Percentiles rank a stretch among this genome's conserved stretches.
Conservation (phyloP, 2,113 vertebrate species). For the Nyctibius bracteatus region DNA sequence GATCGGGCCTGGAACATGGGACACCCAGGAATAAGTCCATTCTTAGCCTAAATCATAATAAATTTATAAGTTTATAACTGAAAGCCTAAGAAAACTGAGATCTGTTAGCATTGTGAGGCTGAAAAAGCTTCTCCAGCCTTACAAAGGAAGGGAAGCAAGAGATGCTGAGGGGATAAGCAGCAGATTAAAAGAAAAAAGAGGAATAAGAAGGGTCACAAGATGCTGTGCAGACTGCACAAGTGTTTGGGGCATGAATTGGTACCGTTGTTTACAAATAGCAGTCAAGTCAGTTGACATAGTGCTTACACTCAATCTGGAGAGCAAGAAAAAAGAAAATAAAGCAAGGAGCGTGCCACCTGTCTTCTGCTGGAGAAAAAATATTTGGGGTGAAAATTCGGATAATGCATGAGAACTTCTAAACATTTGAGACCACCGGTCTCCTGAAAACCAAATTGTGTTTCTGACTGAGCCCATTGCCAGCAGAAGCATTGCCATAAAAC, state of each 20-base stretch:
- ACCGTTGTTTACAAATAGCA: not conserved
- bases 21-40: not conserved
- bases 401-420: not conserved
- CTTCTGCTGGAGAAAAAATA: not conserved
- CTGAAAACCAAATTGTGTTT: not conserved
- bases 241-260: not conserved
- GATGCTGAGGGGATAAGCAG: not conserved
- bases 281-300: not conserved
- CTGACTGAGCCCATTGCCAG: not conserved
- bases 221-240: not conserved
- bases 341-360: not conserved
- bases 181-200: not conserved
- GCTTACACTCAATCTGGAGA: not conserved
- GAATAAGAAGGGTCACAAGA: not conserved
- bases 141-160: not conserved
- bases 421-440: not conserved
- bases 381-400: not conserved
- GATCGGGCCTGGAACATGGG: not conserved
- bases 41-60: not conserved
- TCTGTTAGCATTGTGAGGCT: not conserved
- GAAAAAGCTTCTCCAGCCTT: not conserved
- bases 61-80: not conserved
- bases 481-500: not conserved
- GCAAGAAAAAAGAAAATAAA: not conserved
- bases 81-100: not conserved